Base-by-base conservation (phyloP, 2,888 invertebrate species). In the Leptopilina syphax region DNA sequence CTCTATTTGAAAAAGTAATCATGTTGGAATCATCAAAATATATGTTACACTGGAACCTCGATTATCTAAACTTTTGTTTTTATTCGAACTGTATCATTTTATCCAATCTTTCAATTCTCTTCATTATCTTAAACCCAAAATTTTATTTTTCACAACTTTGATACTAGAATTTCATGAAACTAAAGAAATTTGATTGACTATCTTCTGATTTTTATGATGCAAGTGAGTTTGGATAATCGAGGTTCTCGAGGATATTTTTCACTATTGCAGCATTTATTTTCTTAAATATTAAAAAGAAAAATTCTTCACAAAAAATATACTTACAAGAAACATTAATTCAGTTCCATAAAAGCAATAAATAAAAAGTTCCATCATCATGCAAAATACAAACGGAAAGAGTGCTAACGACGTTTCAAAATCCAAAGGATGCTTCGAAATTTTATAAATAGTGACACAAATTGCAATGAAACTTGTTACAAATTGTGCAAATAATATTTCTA, bases 291-390 rank as follows among this genome's bases (percentile, higher is more conserved):
- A 8, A 44, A 44, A 44, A 44, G 2, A 3, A 7, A 7, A 44
- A 44, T 44, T 44, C 44, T 6, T 6, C 44, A 44, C n/a, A 18
- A 18, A 44, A 7, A 44, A 63, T 24, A 63, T 63, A 18, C 63
- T 63, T 63, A 63, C 63, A 24, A 3, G 24, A 24, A 63, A 63
- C 63, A 63, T 63, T 63, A 63, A 18, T 63, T 63, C 24, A 18
- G 27, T 63, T 9, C 63, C 63, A 63, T 63, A 63, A 7, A 18
- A 63, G 24, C 63, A 63, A 24, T 24, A 63, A 24, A 63, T n/a
- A 8, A 63, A 63, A 63, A 63, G 63, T 63, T 63, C n/a, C 63
- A 24, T 63, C 9, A 63, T n/a, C 63, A 63, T 63, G 18, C 63
- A 63, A 63, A 24, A n/a, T 0, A 63, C 24, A 63, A 24, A 63